Evolutionary conservation across 23 tunicate genomes (phyloP), one percentile per base, ranked within the genome.

Genomic region (Halocynthia roretzi): DNA sequence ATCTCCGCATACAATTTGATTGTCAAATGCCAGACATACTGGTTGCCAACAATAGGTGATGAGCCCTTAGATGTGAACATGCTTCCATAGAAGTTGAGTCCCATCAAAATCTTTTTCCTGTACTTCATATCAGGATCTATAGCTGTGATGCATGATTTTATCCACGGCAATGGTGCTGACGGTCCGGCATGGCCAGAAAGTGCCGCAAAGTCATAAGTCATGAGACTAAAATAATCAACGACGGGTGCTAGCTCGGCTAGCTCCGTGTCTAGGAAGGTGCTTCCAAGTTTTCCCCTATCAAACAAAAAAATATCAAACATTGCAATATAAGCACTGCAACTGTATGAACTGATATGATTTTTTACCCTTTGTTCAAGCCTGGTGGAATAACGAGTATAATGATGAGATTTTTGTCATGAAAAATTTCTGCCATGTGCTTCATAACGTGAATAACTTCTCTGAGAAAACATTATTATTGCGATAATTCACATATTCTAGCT

Each of bases 21-120:
- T 12, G 14, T 12, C 5, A 17, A 12, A 40, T 56, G 17, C 71
- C 12, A 76, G 11, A 57, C 97, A 85, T 71, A 90, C 92, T 92
- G 81, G 54, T 77, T 19, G 53, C 85, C 98, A 0, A 86, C 5
- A 14, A 92, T 58, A 7, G 98, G 80, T 14, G 73, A 75, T 10
- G 83, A 54, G 8, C 91, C 92, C 51, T 75, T 77, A 6, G 83
- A 7, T 0, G 87, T 72, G 73, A 53, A 92, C 72, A 62, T 57
- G 62, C 79, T 74, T 7, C 99, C 99, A 80, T 96, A 96, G 67
- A 96, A 96, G 76, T 96, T 96, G 15, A 96, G 22, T 6, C 99
- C 99, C 5, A 89, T 63, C 50, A 96, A 60, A 66, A 96, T 96
- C 76, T 96, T 96, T 15, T 50, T 8, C 14, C 99, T 71, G 71